phyloP scores from a whole-genome alignment of 2,113 vertebrate genomes.

The Cynocephalus volans region DNA sequence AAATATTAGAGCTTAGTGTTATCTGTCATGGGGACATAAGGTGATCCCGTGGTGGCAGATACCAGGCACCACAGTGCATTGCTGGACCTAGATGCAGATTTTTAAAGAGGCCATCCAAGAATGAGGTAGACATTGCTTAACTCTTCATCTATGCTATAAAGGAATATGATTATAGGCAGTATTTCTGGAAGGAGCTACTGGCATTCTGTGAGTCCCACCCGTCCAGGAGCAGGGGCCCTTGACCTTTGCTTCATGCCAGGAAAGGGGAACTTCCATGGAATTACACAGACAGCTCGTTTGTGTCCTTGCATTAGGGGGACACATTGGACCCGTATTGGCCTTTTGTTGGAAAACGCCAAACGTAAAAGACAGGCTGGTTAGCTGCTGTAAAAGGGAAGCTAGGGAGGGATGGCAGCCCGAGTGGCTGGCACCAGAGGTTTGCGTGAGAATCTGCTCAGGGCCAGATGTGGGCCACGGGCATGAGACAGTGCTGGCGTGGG shows the following conservation, averaged over 20 bases:
- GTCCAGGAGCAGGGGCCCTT: neutral
- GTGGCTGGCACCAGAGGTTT: neutral
- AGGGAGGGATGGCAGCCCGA: neutral
- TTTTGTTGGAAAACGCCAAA: neutral
- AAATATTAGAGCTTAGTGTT: neutral
- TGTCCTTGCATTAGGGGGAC: neutral
- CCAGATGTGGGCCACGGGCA: neutral
- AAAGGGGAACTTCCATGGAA: neutral
- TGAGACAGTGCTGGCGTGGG: neutral
- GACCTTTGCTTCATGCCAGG: neutral
- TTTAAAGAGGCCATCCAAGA: neutral
- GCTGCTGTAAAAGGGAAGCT: neutral
- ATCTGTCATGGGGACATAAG: neutral
- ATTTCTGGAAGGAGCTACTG: neutral
- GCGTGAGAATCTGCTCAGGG: neutral
- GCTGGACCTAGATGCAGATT: neutral
- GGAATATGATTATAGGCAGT: neutral
- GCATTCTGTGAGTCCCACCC: neutral
- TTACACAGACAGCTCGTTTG: neutral
- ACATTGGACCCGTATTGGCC: neutral
- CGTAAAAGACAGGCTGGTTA: neutral
- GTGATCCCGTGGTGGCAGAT: neutral
- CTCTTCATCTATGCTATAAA: neutral
- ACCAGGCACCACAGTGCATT: neutral
- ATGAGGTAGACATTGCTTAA: neutral